Evolutionary conservation across 2,113 vertebrate species (phyloP), one percentile per base, ranked within the genome.

Genomic region (Elephas maximus): DNA sequence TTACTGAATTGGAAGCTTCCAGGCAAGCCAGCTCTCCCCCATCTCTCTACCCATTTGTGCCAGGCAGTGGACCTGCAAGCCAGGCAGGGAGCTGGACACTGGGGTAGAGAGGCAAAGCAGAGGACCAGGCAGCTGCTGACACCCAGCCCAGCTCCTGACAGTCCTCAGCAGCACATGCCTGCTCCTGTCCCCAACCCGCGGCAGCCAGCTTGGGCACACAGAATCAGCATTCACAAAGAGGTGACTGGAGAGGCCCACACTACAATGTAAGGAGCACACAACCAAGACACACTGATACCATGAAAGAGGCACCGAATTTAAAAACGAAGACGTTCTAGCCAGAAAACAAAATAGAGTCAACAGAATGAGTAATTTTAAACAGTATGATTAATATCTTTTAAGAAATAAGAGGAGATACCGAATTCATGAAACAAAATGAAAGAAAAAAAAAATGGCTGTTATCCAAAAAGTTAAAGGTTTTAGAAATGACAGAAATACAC

Each of bases 301-400:
- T 11, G 14, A 62, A 80, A 90, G 33, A 41, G 77, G 79, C 37
- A 78, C 33, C 53, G n/a, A 74, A 89, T 63, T 80, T 69, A 18
- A 78, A 65, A 62, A 69, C 24, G 87, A 12, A 80, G 74, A 71
- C 62, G 26, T n/a, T 81, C 62, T 33, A 82, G 62, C 45, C 73
- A 53, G 44, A 84, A 95, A 90, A 71, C 57, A 82, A 85, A 96
- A 76, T 26, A 73, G 71, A 18, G 30, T n/a, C 71, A 57, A 82
- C 23, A 92, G 71, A 91, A 87, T 41, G 11, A 91, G 79, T n/a
- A 15, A 5, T 77, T 90, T 89, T 74, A 60, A 45, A 94, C 77
- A 71, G n/a, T 41, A 45, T 26, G 26, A 63, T 63, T 71, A 33
- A 8, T 44, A 87, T 67, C 26, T 69, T 91, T 48, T 18, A 60